Evolutionary conservation across 1,140 invertebrate genomes (phyloP).

Genomic region (Drosophila asahinai): DNA sequence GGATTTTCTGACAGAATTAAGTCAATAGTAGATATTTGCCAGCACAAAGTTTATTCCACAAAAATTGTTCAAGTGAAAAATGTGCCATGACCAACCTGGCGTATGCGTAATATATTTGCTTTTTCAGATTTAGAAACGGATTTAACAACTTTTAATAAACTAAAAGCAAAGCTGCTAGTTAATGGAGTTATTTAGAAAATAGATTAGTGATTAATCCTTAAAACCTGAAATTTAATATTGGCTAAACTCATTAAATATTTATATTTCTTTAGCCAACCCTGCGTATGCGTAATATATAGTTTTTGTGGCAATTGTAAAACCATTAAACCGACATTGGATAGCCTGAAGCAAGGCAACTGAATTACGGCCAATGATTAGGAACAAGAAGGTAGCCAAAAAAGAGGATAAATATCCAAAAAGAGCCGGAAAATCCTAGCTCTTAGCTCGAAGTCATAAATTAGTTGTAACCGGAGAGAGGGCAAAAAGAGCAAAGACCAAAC

Average conservation of each 20-base stretch:
- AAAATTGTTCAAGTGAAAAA: constrained; percentile 6
- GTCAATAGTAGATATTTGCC: constrained; percentile 9
- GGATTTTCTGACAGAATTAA: constrained; percentile 18
- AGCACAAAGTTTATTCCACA: constrained; percentile 9
- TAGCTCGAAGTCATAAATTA: constrained; percentile 68
- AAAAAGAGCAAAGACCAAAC: constrained; percentile 20
- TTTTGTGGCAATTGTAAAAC: constrained; percentile 28
- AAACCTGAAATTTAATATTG: neutral
- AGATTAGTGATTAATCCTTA: neutral
- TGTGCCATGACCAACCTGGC: neutral
- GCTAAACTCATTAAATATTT: neutral
- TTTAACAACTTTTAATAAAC: constrained; percentile 2
- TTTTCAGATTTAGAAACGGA: neutral
- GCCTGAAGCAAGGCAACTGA: constrained; percentile 30
- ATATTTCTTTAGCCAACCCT: neutral
- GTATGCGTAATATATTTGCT: constrained; percentile 11
- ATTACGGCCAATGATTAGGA: constrained; percentile 71
- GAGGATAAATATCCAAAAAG: constrained; percentile 21
- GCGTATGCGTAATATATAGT: constrained; percentile 33
- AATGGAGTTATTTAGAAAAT: neutral
- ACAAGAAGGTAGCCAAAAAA: constrained; percentile 2
- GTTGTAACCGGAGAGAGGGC: constrained; percentile 39
- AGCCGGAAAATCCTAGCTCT: constrained; percentile 57
- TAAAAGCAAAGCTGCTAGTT: neutral
- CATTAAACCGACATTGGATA: constrained; percentile 20